Percentiles rank a stretch among this genome's conserved stretches.
Evolutionary conservation across 1,140 invertebrate species (phyloP).

Genomic region (Ridgeia piscesae): DNA sequence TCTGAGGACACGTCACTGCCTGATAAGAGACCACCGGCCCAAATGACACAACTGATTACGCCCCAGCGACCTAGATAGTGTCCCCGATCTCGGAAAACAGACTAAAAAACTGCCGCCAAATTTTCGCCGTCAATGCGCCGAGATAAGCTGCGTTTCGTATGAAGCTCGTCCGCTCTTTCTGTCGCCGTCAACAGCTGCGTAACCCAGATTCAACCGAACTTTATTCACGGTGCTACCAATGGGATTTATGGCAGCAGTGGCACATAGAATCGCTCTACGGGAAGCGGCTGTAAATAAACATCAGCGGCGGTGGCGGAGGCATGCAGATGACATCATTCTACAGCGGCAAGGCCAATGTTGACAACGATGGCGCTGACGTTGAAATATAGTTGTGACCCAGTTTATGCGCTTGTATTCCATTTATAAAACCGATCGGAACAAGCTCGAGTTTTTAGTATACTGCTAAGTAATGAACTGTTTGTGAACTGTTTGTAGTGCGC

Average conservation of each 20-base stretch:
- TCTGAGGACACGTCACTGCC: neutral
- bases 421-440: neutral
- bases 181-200: neutral
- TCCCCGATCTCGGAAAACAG: neutral
- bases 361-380: neutral
- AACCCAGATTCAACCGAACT: neutral
- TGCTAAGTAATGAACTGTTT: neutral
- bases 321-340: neutral
- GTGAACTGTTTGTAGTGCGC: no score
- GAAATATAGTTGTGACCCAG: neutral
- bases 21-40: neutral
- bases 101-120: neutral
- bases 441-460: neutral
- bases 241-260: neutral
- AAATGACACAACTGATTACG: neutral
- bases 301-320: no score
- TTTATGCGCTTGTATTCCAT: neutral
- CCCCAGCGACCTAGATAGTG: neutral
- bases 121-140: neutral
- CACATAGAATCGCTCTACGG: neutral
- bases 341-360: neutral
- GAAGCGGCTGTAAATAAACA: neutral
- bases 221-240: neutral
- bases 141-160: neutral
- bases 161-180: neutral